These are phyloP conservation scores for Boloria selene DNA, from an alignment of 2,888 invertebrate species.

Conservation along the genomic window DNA sequence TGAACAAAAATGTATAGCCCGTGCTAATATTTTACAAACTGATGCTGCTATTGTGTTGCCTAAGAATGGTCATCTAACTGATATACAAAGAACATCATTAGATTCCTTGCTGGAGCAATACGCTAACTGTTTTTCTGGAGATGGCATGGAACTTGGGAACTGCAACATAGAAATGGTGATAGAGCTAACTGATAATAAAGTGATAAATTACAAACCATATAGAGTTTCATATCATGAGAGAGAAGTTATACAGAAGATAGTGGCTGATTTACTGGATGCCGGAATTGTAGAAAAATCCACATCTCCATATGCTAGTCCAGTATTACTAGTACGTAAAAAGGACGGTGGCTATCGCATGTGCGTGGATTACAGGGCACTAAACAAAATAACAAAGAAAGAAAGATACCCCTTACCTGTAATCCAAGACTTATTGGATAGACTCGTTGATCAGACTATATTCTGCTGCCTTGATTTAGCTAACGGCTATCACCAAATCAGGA, in stretches of 20 bases:
- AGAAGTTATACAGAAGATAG: background rate
- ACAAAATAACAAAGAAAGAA: slow-evolving; percentile 1
- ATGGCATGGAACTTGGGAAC: background rate
- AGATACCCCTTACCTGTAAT: slow-evolving; percentile 3
- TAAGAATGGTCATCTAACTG: background rate
- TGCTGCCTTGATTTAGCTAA: slow-evolving; percentile 1
- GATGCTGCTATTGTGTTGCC: background rate
- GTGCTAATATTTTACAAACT: background rate
- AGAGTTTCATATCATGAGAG: slow-evolving; percentile 8
- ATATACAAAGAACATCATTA: background rate
- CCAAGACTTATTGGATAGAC: background rate
- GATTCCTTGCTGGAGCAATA: background rate
- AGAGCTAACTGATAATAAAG: slow-evolving; percentile 2
- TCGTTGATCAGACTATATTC: background rate
- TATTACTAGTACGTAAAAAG: background rate
- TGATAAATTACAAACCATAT: slow-evolving; percentile 3
- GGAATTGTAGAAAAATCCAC: background rate
- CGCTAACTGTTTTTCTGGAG: background rate
- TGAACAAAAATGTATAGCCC: background rate
- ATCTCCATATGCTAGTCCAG: slow-evolving; percentile 1
- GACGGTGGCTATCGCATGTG: background rate
- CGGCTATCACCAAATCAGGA: slow-evolving; percentile 1
- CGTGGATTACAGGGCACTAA: slow-evolving; percentile 1
- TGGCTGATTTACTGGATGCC: background rate
- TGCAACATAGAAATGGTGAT: slow-evolving; percentile 1